phyloP scores from a whole-genome alignment of 2,888 invertebrate species.

The Proisotoma minuta region DNA sequence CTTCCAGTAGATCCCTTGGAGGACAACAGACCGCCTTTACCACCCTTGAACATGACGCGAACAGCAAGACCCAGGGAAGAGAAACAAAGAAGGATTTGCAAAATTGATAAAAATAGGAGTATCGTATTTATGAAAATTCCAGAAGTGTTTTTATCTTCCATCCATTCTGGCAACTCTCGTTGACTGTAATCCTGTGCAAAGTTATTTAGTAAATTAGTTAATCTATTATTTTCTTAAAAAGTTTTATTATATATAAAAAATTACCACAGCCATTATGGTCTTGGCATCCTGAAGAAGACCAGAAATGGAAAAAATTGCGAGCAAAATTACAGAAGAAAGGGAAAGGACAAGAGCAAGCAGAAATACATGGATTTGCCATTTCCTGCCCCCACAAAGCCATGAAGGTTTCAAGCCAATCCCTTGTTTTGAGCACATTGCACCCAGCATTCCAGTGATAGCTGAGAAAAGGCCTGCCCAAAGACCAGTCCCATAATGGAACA shows the following conservation, averaged over 20 bases:
- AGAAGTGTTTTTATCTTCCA: constrained; percentile 32
- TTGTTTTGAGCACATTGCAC: constrained; percentile 41
- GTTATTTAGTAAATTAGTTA: too few species aligned
- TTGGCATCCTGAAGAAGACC: constrained; percentile 40
- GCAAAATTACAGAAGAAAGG: constrained; percentile 29
- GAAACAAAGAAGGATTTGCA: constrained; percentile 40
- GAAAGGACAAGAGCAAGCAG: constrained; percentile 31
- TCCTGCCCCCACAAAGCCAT: constrained; percentile 39
- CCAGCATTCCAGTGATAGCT: constrained; percentile 39
- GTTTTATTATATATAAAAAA: background rate
- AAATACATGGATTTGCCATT: constrained; percentile 40
- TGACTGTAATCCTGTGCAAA: too few species aligned
- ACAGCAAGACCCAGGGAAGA: constrained; percentile 41
- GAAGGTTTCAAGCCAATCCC: constrained; percentile 34
- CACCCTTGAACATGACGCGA: constrained; percentile 28
- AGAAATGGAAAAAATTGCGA: constrained; percentile 41
- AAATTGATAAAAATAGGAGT: constrained; percentile 34
- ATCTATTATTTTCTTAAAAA: background rate
- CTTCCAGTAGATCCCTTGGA: constrained; percentile 37
- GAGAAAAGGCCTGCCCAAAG: constrained; percentile 43
- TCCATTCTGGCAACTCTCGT: constrained; percentile 30
- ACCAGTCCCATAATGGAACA: constrained; percentile 43
- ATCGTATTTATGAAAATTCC: constrained; percentile 40
- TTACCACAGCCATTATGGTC: constrained; percentile 28
- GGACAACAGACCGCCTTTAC: constrained; percentile 25